phyloP scores from a whole-genome alignment of 2,797 vertebrate genomes.

The Peromyscus aztecus region DNA sequence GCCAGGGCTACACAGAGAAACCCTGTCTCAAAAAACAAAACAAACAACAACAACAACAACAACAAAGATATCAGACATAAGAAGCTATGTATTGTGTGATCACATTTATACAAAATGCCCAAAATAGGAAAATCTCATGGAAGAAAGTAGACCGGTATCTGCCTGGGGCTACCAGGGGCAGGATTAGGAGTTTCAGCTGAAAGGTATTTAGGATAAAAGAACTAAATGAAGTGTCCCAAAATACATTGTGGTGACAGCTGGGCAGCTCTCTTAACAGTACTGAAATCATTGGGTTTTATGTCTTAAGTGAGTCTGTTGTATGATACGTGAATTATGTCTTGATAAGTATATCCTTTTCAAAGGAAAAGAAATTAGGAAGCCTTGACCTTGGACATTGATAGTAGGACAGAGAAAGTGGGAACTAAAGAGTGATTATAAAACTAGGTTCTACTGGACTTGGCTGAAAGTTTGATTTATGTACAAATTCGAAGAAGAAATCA shows the following conservation, averaged over 20 bases:
- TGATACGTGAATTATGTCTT: conserved; percentile 1
- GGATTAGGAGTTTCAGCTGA: not conserved
- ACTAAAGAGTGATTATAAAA: not conserved
- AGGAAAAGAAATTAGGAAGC: conserved; percentile 16
- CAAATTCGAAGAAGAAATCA: conserved; percentile 56
- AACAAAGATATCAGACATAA: conserved; percentile 10
- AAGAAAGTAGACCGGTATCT: not conserved
- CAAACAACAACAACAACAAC: not conserved
- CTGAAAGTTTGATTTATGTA: conserved; percentile 54
- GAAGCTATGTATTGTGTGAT: not conserved
- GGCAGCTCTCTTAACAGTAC: not conserved
- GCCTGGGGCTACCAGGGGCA: not conserved
- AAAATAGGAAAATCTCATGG: conserved; percentile 1
- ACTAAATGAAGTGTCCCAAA: conserved; percentile 15
- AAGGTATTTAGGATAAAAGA: not conserved
- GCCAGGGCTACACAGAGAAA: not conserved
- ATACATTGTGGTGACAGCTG: not conserved
- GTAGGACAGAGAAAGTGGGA: not conserved
- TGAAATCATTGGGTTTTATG: not conserved
- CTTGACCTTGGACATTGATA: conserved; percentile 3
- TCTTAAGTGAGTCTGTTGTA: not conserved
- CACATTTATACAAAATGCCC: conserved; percentile 7
- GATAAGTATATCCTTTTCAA: not conserved
- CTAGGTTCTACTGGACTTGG: conserved; percentile 15
- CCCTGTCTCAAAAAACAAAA: not conserved